phyloP scores from a whole-genome alignment of 2,113 vertebrate species.

The Platysteira castanea region DNA sequence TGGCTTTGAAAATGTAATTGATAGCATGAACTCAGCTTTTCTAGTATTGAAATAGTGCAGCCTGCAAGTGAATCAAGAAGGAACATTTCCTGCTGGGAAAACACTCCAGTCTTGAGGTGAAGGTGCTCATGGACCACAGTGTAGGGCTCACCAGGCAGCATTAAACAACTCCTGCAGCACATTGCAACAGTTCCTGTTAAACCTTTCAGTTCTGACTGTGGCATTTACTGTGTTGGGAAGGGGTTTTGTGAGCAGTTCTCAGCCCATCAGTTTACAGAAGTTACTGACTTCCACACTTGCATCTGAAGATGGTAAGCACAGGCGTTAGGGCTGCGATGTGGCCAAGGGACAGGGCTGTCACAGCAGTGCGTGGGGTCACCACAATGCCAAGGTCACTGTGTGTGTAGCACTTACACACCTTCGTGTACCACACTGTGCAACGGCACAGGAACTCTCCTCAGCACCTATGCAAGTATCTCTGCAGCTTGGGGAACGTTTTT shows the following conservation, averaged over 20 bases:
- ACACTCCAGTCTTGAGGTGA: rapidly evolving
- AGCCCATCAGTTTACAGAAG: background rate
- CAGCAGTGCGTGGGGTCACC: background rate
- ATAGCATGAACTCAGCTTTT: conserved; percentile 17
- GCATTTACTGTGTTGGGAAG: background rate
- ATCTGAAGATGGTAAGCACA: background rate
- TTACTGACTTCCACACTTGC: background rate
- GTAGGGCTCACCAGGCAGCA: background rate
- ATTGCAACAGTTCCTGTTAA: background rate
- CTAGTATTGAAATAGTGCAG: background rate
- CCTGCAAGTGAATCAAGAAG: background rate
- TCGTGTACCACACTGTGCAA: rapidly evolving
- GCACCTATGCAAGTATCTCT: background rate
- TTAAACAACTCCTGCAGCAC: background rate
- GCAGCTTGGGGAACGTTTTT: background rate
- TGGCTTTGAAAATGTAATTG: conserved; percentile 16
- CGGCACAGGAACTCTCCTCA: background rate
- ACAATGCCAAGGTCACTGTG: rapidly evolving
- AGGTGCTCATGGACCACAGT: rapidly evolving
- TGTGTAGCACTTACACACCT: background rate
- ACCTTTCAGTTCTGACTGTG: background rate
- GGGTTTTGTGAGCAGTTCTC: background rate
- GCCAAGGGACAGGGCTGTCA: background rate
- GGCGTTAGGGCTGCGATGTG: rapidly evolving
- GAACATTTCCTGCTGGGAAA: background rate